A percentile compares a stretch with the other conserved stretches of the same genome.
phyloP scores from a whole-genome alignment of 2,797 vertebrate genomes.

The Chromobotia macracanthus region DNA sequence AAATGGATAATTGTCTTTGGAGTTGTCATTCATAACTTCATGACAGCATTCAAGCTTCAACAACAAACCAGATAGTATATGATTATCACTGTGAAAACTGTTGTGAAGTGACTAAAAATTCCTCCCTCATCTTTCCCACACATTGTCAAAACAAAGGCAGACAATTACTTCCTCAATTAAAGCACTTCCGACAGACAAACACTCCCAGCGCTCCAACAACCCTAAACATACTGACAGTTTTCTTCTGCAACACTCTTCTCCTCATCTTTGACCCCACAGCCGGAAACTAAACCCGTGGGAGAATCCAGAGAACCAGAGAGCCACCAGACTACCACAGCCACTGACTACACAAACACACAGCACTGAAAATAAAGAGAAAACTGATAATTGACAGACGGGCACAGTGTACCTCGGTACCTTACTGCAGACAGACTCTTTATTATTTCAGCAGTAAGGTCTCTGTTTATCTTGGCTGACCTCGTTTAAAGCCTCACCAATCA shows the following conservation, averaged over 20 bases:
- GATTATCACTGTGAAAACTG: background rate
- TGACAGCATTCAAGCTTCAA: background rate
- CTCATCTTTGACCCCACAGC: conserved; percentile 15
- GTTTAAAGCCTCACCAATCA: conserved; percentile 61
- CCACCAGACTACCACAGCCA: background rate
- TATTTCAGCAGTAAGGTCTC: conserved; percentile 65
- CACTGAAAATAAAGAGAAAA: conserved; percentile 46
- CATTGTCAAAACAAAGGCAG: conserved; percentile 22
- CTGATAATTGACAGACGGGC: conserved; percentile 42
- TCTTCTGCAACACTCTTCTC: conserved; percentile 3
- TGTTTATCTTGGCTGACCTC: conserved; percentile 73
- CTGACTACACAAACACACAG: background rate
- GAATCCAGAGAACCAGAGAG: background rate
- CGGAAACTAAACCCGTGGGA: conserved; percentile 35
- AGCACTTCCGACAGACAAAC: conserved; percentile 33
- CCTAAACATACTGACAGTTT: conserved; percentile 38
- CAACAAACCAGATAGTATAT: background rate
- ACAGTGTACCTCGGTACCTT: conserved; percentile 37
- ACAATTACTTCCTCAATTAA: conserved; percentile 55
- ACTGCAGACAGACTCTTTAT: conserved; percentile 64
- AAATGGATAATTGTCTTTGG: background rate
- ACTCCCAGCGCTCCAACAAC: conserved; percentile 7
- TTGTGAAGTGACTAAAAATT: background rate
- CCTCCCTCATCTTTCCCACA: conserved; percentile 7
- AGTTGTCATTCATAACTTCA: background rate